Conservation (phyloP, 2,797 vertebrate genomes). For the Enteromius viviparus region DNA sequence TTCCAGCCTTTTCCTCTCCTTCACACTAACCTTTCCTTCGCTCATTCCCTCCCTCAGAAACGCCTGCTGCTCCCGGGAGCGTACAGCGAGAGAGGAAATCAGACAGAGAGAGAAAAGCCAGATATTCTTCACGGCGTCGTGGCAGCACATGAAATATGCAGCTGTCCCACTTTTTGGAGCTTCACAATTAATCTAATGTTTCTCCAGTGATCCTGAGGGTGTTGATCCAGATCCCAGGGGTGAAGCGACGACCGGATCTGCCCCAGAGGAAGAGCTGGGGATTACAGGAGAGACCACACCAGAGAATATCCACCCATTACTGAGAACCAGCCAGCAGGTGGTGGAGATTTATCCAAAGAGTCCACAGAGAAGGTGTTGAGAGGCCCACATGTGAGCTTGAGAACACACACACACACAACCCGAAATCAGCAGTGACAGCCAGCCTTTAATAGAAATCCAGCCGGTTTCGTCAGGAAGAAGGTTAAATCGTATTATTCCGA, state of each 20-base stretch:
- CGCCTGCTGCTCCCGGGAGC: slow-evolving; percentile 50
- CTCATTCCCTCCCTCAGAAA: slow-evolving; percentile 52
- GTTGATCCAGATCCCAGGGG: slow-evolving; percentile 72
- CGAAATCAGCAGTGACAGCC: not conserved
- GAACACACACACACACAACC: not conserved
- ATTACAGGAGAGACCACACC: slow-evolving; percentile 62
- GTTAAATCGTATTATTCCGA: not conserved
- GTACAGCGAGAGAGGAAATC: slow-evolving; percentile 6
- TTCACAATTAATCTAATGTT: slow-evolving; percentile 74
- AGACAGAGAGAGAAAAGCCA: slow-evolving; percentile 34
- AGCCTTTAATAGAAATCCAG: slow-evolving; percentile 10
- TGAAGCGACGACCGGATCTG: slow-evolving; percentile 61
- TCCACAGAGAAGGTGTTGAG: slow-evolving; percentile 15
- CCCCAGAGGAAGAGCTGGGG: slow-evolving; percentile 67
- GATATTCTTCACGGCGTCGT: slow-evolving; percentile 56
- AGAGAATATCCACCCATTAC: slow-evolving; percentile 10
- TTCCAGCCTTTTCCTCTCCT: slow-evolving; percentile 52
- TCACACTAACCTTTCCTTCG: slow-evolving; percentile 24
- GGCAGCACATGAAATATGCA: slow-evolving; percentile 60
- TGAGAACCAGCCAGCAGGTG: slow-evolving; percentile 28
- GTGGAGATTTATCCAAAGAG: slow-evolving; percentile 27
- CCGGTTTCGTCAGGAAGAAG: not conserved
- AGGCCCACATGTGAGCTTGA: not conserved
- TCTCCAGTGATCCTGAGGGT: slow-evolving; percentile 71
- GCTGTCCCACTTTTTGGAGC: slow-evolving; percentile 65